These are phyloP conservation scores for Acestrorhynchus altus DNA, from an alignment of 2,797 vertebrate genomes.

Conservation along the genomic window DNA sequence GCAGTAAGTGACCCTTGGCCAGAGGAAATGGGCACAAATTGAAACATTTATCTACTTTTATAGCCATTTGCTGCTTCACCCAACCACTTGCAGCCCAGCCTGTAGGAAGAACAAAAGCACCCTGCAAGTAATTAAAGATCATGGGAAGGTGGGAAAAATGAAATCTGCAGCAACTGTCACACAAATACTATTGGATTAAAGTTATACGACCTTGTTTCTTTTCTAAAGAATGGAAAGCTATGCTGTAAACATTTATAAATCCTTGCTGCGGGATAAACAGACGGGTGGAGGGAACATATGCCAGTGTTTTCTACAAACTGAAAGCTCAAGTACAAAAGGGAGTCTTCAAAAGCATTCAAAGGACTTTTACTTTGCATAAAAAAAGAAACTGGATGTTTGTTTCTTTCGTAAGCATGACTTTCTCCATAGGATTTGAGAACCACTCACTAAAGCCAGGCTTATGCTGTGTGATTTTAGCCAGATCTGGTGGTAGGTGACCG, in stretches of 20 bases:
- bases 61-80: background rate
- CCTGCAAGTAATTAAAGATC: background rate
- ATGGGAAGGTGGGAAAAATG: background rate
- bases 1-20: background rate
- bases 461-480: too few species aligned
- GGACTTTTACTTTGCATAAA: background rate
- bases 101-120: background rate
- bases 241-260: too few species aligned
- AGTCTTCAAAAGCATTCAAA: background rate
- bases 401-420: background rate
- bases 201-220: background rate
- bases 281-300: too few species aligned
- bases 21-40: background rate
- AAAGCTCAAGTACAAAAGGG: background rate
- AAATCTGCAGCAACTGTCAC: background rate
- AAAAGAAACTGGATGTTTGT: background rate
- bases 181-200: background rate
- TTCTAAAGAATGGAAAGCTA: background rate
- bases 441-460: too few species aligned
- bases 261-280: too few species aligned
- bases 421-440: too few species aligned
- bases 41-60: background rate
- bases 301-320: background rate
- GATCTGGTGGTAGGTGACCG: too few species aligned
- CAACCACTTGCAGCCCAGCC: background rate